These are phyloP conservation scores for Sebastes vulpes DNA, from an alignment of 2,797 vertebrate species.

Conservation along the genomic window DNA sequence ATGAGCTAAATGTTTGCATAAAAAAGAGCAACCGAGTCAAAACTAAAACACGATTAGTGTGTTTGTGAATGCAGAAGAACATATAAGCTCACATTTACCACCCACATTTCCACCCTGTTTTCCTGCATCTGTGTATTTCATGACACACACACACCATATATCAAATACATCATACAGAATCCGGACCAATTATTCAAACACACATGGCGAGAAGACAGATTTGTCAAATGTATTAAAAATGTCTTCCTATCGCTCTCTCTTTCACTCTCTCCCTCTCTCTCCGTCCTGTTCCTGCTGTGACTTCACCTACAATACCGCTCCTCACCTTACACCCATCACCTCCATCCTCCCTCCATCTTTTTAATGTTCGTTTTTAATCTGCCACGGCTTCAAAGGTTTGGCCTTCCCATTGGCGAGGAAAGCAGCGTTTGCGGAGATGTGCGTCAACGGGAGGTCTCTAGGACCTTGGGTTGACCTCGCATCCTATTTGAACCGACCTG, in stretches of 20 bases:
- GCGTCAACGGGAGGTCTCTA: constrained; percentile 24
- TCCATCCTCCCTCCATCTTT: neutral
- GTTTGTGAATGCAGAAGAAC: neutral
- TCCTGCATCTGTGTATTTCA: neutral
- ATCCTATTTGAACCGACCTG: constrained; percentile 44
- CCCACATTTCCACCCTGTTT: neutral
- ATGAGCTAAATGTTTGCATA: neutral
- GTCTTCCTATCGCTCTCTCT: neutral
- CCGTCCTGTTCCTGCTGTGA: neutral
- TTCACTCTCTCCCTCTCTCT: neutral
- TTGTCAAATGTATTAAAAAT: constrained; percentile 24
- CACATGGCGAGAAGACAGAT: neutral
- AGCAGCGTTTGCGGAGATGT: neutral
- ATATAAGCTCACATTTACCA: neutral
- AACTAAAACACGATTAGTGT: neutral
- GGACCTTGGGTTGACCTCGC: constrained; percentile 56
- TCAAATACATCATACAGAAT: constrained; percentile 10
- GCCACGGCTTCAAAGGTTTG: constrained; percentile 43
- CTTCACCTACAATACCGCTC: neutral
- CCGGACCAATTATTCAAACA: constrained; percentile 30
- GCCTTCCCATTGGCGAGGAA: constrained; percentile 13
- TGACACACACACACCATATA: neutral
- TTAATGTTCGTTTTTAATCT: constrained; percentile 21
- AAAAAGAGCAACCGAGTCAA: neutral
- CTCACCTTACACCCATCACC: constrained; percentile 10